Conservation (phyloP, 2,888 invertebrate genomes). For the Muscina levida region DNA sequence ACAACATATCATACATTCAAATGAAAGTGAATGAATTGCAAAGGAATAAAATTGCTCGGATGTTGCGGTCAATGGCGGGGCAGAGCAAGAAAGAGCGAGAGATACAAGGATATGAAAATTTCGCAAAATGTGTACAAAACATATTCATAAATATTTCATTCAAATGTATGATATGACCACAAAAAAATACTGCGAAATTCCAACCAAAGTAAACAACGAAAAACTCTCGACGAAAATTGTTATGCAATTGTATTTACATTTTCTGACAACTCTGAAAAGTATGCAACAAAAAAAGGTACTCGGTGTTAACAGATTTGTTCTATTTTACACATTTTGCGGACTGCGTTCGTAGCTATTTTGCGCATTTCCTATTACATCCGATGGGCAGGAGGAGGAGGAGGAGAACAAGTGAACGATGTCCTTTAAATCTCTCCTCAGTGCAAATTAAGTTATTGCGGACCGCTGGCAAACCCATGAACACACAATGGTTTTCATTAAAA, state of each 20-base stretch:
- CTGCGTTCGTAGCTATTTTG: no score
- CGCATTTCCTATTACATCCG: no score
- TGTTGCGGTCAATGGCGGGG: not conserved
- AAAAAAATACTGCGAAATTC: not conserved
- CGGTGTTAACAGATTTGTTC: not conserved
- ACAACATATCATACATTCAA: slow-evolving; percentile 1
- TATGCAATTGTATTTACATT: slow-evolving; percentile 5
- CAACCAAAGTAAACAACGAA: not conserved
- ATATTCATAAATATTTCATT: slow-evolving; percentile 20
- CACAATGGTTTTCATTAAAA: slow-evolving; percentile 26
- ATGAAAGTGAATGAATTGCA: slow-evolving; percentile 7
- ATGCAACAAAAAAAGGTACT: not conserved
- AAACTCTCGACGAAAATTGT: not conserved
- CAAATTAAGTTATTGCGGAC: slow-evolving; percentile 1
- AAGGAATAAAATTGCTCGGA: slow-evolving; percentile 5
- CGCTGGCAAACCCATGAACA: not conserved
- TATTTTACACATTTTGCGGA: no score
- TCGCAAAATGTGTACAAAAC: not conserved
- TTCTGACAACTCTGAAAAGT: not conserved
- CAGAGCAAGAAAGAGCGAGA: no score
- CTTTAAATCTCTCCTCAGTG: no score
- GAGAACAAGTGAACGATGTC: no score
- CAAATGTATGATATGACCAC: slow-evolving; percentile 4
- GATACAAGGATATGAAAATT: no score
- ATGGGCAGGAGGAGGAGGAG: no score